phyloP scores from a whole-genome alignment of 2,888 invertebrate species.

The Choreutis nemorana region DNA sequence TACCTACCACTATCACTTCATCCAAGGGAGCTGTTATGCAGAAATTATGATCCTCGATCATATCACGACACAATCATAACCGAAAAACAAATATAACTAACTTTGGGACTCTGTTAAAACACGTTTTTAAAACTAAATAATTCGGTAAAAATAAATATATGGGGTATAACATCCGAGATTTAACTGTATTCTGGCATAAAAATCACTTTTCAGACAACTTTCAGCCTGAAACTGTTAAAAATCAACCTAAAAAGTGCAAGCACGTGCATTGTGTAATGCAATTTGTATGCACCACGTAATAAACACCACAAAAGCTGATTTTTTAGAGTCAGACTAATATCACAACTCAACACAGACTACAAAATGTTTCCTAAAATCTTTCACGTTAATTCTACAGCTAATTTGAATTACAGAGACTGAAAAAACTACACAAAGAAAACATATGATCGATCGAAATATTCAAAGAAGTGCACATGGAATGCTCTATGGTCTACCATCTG shows the following conservation, averaged over 20 bases:
- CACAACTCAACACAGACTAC: neutral
- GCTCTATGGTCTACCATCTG: slow-evolving; percentile 36
- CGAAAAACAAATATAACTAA: slow-evolving; percentile 33
- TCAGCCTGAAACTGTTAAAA: slow-evolving; percentile 29
- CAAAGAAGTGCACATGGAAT: slow-evolving; percentile 61
- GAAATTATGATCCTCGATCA: slow-evolving; percentile 22
- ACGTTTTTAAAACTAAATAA: slow-evolving; percentile 24
- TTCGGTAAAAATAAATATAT: slow-evolving; percentile 9
- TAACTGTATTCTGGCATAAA: slow-evolving; percentile 10
- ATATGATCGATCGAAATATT: slow-evolving; percentile 64
- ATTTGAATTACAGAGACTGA: slow-evolving; percentile 63
- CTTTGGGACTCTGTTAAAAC: slow-evolving; percentile 27
- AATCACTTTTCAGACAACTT: slow-evolving; percentile 15
- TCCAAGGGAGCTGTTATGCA: slow-evolving; percentile 28
- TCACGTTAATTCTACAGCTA: slow-evolving; percentile 41
- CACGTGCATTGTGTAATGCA: slow-evolving; percentile 58
- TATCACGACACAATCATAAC: slow-evolving; percentile 34
- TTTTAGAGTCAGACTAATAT: neutral
- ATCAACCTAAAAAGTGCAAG: slow-evolving; percentile 55
- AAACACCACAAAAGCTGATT: slow-evolving; percentile 14
- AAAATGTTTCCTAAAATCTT: slow-evolving; percentile 6
- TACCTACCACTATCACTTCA: slow-evolving; percentile 57
- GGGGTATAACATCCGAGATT: slow-evolving; percentile 13
- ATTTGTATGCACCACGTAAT: slow-evolving; percentile 29
- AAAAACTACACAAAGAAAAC: slow-evolving; percentile 66